A percentile compares a stretch with the other conserved stretches of the same genome.
These are phyloP conservation scores for Ligdia adustata DNA, from an alignment of 2,888 invertebrate species.

Conservation along the genomic window DNA sequence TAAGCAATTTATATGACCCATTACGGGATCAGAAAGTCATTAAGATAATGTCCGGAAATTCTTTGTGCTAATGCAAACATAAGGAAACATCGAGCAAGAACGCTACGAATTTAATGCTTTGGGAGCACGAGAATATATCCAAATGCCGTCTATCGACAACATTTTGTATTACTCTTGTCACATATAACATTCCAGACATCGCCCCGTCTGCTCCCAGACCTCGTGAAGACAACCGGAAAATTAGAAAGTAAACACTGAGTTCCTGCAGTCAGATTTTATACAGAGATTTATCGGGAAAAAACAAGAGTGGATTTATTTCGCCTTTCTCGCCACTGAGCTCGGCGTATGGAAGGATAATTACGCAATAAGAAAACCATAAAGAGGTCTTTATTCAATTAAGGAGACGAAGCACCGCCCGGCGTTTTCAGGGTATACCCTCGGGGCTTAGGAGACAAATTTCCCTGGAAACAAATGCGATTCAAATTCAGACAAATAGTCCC, in stretches of 20 bases:
- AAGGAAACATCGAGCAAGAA: conserved; percentile 29
- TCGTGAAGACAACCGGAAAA: conserved; percentile 80
- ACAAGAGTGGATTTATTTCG: conserved; percentile 33
- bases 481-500: conserved; percentile 84
- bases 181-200: conserved; percentile 59
- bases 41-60: conserved; percentile 66
- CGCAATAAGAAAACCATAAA: conserved; percentile 51
- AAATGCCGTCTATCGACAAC: conserved; percentile 46
- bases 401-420: conserved; percentile 63
- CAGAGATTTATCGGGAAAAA: conserved; percentile 47
- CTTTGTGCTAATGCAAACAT: conserved; percentile 47
- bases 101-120: conserved; percentile 35
- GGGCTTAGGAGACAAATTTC: conserved; percentile 81
- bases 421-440: conserved; percentile 63
- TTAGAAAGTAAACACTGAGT: conserved; percentile 76
- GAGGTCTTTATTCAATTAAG: conserved; percentile 75
- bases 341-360: conserved; percentile 52
- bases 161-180: conserved; percentile 63
- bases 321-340: conserved; percentile 24
- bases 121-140: conserved; percentile 24
- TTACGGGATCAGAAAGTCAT: conserved; percentile 65
- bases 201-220: conserved; percentile 60
- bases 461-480: conserved; percentile 81
- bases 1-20: conserved; percentile 73
- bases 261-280: conserved; percentile 52